Conservation (phyloP, 1,140 invertebrate genomes). For the Drosophila truncata region DNA sequence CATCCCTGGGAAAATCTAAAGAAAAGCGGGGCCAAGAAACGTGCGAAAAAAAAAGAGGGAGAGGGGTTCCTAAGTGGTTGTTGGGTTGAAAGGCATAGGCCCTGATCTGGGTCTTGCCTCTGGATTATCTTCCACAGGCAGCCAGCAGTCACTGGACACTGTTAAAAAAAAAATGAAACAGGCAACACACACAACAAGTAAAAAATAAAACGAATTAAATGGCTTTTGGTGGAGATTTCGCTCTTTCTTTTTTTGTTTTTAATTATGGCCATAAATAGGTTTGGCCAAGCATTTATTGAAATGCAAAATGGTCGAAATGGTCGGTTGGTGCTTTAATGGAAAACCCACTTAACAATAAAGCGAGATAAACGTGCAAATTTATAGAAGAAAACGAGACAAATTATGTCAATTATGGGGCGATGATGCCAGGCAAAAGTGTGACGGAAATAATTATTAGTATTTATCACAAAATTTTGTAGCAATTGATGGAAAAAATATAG, state of each 20-base stretch:
- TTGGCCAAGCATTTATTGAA: conserved; percentile 26
- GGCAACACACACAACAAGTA: background rate
- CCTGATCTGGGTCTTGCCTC: conserved; percentile 40
- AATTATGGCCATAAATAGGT: conserved; percentile 42
- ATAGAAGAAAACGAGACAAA: conserved; percentile 26
- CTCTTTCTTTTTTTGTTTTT: conserved; percentile 14
- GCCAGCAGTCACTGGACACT: conserved; percentile 12
- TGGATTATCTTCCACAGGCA: conserved; percentile 30
- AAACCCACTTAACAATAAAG: conserved; percentile 37
- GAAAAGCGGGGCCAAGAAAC: conserved; percentile 26
- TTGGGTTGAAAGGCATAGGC: conserved; percentile 16
- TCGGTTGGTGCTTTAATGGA: conserved; percentile 19
- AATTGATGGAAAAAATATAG: too few species aligned
- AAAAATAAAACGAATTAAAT: conserved; percentile 11
- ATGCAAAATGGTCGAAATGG: conserved; percentile 31
- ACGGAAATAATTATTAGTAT: conserved; percentile 16
- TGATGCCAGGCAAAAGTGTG: conserved; percentile 12
- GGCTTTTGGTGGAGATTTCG: conserved; percentile 6
- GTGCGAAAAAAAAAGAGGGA: background rate
- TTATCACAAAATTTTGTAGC: background rate
- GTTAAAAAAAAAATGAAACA: background rate
- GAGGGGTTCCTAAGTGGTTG: conserved; percentile 20
- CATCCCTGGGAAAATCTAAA: background rate
- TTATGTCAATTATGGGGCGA: conserved; percentile 15
- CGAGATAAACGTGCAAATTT: conserved; percentile 28